These are phyloP conservation scores for Furcula furcula DNA, from an alignment of 2,888 invertebrate species.

Conservation along the genomic window DNA sequence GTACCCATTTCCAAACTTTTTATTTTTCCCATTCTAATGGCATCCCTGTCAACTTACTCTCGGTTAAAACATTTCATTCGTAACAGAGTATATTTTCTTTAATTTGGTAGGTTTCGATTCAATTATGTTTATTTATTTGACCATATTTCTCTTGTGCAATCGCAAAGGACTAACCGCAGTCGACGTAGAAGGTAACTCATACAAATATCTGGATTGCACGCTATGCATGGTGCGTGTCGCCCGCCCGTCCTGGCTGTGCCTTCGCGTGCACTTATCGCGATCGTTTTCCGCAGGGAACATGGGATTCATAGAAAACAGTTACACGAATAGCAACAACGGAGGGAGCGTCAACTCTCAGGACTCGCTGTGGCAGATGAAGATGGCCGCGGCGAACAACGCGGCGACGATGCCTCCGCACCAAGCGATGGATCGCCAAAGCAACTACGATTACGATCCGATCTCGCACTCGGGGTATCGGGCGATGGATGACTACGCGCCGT, in stretches of 20 bases:
- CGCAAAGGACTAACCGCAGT: slow-evolving; percentile 53
- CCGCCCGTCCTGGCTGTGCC: too few species aligned
- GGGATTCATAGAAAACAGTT: slow-evolving; percentile 95
- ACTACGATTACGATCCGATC: slow-evolving; percentile 88
- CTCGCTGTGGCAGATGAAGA: slow-evolving; percentile 96
- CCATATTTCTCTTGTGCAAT: slow-evolving; percentile 41
- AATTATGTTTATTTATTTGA: slow-evolving; percentile 31
- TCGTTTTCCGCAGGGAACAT: slow-evolving; percentile 84
- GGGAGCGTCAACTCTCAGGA: slow-evolving; percentile 97
- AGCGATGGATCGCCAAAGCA: slow-evolving; percentile 85
- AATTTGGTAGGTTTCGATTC: slow-evolving; percentile 18
- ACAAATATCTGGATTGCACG: slow-evolving; percentile 17
- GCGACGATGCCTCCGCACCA: slow-evolving; percentile 76
- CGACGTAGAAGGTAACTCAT: slow-evolving; percentile 48
- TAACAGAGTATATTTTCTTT: slow-evolving; percentile 18
- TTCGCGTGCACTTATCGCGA: slow-evolving; percentile 2
- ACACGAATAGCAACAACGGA: slow-evolving; percentile 96
- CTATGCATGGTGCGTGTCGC: slow-evolving; percentile 20
- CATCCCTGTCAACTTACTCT: background rate
- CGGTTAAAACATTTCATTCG: background rate
- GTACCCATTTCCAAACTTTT: slow-evolving; percentile 45
- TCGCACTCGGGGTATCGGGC: slow-evolving; percentile 93
- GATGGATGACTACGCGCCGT: slow-evolving; percentile 90
- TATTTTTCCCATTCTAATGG: background rate
- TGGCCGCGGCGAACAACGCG: slow-evolving; percentile 88